Evolutionary conservation across 2,888 invertebrate species (phyloP), one percentile per base, ranked within the genome.

Genomic region (Copidosoma aretas): DNA sequence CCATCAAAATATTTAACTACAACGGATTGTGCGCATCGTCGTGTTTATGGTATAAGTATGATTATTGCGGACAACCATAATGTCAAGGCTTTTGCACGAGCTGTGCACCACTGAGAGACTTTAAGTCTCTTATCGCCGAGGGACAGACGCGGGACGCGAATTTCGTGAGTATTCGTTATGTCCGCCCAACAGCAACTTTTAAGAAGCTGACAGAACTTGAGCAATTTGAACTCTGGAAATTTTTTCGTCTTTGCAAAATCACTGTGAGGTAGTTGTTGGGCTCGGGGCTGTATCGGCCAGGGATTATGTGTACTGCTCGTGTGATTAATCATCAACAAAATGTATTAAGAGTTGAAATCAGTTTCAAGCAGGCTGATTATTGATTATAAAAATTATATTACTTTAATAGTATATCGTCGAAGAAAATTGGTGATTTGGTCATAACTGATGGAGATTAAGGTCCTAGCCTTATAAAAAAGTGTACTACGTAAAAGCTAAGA

Each of bases 51-150:
- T 32, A n/a, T n/a, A n/a, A n/a, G 60, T 21, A 60, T 63, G 71
- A 74, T 73, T 70, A 75, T 76, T 73, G 72, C 69, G 72, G 57
- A 63, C 74, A 75, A 76, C 75, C 74, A 76, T 74, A 67, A 73
- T 75, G 75, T 74, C 74, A 73, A 64, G 67, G 67, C 68, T 71
- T 71, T 63, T 63, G 54, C 60, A 63, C 67, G 57, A 67, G 43
- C 43, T 46, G 1, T 46, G 43, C 43, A 59, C 41, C 21, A 15
- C 25, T n/a, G 19, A 39, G 68, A 64, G 43, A 64, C 70, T 14
- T 8, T 68, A 56, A 60, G 68, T 59, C 64, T 71, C 73, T 76
- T 76, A 76, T 76, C 75, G 68, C 69, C n/a, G 32, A 61, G 68
- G 69, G 70, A 72, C 75, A 76, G 75, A 73, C 73, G 72, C 32